These are phyloP conservation scores for Abramis brama DNA, from an alignment of 2,113 vertebrate species.

Conservation along the genomic window DNA sequence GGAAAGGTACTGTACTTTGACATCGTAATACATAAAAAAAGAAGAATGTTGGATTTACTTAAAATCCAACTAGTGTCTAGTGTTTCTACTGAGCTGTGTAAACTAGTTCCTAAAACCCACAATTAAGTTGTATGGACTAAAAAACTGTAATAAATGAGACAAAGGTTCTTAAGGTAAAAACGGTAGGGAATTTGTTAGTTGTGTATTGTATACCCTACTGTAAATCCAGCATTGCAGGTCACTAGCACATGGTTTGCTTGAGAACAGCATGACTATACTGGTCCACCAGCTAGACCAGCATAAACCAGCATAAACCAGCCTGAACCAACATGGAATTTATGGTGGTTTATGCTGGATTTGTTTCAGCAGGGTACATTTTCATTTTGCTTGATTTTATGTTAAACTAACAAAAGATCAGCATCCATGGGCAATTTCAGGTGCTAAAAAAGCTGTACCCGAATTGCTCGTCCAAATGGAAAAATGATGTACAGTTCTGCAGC, in stretches of 20 bases:
- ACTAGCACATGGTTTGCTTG: too few species aligned
- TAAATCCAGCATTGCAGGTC: too few species aligned
- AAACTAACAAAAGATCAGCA: not conserved
- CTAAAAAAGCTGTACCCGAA: not conserved
- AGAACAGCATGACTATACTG: too few species aligned
- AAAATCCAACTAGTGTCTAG: not conserved
- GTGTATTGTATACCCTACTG: not conserved
- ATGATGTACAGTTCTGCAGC: not conserved
- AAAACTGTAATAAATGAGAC: not conserved
- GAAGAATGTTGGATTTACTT: not conserved
- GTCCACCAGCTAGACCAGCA: too few species aligned
- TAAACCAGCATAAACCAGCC: too few species aligned
- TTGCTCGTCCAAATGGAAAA: not conserved
- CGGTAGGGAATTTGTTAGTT: not conserved
- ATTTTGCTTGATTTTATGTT: not conserved
- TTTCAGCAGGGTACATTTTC: not conserved
- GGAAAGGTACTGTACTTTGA: not conserved
- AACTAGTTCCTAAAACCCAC: not conserved
- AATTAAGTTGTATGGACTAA: not conserved
- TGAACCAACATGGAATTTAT: too few species aligned
- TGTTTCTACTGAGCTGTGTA: not conserved
- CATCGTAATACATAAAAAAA: not conserved
- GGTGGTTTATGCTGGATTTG: too few species aligned
- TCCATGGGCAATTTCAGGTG: not conserved
- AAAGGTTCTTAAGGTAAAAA: not conserved